These are phyloP conservation scores for Phorcus lineatus DNA, from an alignment of 2,888 invertebrate species.

Conservation along the genomic window DNA sequence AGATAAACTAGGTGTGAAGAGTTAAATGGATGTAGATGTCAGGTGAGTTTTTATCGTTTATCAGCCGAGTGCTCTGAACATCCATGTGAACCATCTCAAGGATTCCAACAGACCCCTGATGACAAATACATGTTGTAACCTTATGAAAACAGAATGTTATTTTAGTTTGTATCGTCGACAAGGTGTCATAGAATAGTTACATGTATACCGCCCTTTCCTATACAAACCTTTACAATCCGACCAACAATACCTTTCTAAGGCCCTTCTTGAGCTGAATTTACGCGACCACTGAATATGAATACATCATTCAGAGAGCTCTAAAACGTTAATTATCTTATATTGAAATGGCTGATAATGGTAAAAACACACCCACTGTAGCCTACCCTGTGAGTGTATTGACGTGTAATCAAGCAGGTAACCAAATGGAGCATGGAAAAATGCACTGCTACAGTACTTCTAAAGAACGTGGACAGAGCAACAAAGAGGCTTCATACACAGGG, in stretches of 20 bases:
- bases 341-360: constrained; percentile 1
- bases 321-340: not conserved
- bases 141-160: not conserved
- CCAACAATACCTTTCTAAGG: not conserved
- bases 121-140: constrained; percentile 2
- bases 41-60: too few species aligned
- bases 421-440: constrained; percentile 19
- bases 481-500: not conserved
- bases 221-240: not conserved
- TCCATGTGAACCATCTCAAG: too few species aligned
- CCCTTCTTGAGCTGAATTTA: not conserved
- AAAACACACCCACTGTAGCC: constrained; percentile 9
- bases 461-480: not conserved
- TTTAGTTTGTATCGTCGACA: not conserved
- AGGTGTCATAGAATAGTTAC: not conserved
- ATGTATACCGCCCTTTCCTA: not conserved
- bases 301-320: not conserved
- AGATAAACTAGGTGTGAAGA: too few species aligned
- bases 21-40: too few species aligned
- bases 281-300: constrained; percentile 6
- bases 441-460: not conserved
- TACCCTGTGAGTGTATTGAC: not conserved
- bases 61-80: too few species aligned
- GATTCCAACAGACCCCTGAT: not conserved
- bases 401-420: not conserved